These are phyloP conservation scores for Thamnaconus septentrionalis DNA, from an alignment of 2,113 vertebrate genomes.

Conservation along the genomic window DNA sequence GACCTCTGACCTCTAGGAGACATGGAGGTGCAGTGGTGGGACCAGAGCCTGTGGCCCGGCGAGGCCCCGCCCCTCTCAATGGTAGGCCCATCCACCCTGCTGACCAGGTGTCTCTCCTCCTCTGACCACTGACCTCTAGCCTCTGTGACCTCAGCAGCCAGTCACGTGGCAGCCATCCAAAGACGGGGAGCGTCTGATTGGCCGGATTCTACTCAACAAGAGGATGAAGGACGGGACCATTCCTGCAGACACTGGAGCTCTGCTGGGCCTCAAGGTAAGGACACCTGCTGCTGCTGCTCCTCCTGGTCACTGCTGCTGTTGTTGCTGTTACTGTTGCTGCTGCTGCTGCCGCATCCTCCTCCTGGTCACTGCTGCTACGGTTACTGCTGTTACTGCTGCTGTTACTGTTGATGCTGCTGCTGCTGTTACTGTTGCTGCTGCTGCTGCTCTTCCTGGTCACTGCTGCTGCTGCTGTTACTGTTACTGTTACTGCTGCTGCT, in stretches of 20 bases:
- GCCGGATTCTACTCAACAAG: constrained; percentile 94
- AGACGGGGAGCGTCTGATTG: constrained; percentile 94
- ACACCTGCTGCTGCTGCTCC: too few species aligned
- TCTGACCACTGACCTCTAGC: too few species aligned
- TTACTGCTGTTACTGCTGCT: too few species aligned
- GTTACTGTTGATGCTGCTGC: too few species aligned
- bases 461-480: too few species aligned
- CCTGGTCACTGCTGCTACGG: too few species aligned
- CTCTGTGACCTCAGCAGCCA: constrained; percentile 78
- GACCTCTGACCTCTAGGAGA: constrained; percentile 77
- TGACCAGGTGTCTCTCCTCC: background rate
- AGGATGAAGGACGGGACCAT: constrained; percentile 92
- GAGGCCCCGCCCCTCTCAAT: constrained; percentile 89
- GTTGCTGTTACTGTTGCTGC: too few species aligned
- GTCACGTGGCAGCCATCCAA: constrained; percentile 96
- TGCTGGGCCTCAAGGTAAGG: constrained; percentile 93
- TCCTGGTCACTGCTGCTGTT: too few species aligned
- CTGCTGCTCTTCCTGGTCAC: too few species aligned
- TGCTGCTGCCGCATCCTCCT: too few species aligned
- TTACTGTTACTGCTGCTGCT: too few species aligned
- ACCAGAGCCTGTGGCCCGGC: constrained; percentile 90
- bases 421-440: too few species aligned
- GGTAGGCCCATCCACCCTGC: constrained; percentile 76
- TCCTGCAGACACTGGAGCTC: constrained; percentile 87
- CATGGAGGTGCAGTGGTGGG: constrained; percentile 96